Conservation (phyloP, 2,797 vertebrate species). For the Alosa sapidissima region DNA sequence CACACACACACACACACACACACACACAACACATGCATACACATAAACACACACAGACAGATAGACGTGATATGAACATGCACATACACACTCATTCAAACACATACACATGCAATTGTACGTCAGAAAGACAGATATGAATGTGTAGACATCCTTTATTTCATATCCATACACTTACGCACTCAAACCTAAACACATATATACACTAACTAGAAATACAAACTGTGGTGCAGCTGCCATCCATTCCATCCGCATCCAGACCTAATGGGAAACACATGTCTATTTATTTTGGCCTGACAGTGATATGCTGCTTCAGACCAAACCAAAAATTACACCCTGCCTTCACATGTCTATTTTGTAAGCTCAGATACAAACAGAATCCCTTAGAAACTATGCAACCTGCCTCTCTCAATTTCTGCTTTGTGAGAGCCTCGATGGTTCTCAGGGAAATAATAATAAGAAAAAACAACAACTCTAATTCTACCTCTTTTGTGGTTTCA, state of each 20-base stretch:
- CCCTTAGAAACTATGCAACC: neutral
- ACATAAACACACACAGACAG: too few relatives aligned
- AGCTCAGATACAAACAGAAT: slow-evolving; percentile 34
- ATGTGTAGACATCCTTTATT: neutral
- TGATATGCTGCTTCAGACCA: slow-evolving; percentile 30
- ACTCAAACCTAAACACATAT: neutral
- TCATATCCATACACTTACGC: neutral
- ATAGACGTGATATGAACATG: neutral
- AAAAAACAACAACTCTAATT: neutral
- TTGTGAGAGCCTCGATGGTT: neutral
- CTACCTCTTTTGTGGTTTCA: too few relatives aligned
- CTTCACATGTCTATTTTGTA: slow-evolving; percentile 48
- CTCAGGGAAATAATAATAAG: neutral
- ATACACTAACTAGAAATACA: slow-evolving; percentile 29
- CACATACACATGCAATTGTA: neutral
- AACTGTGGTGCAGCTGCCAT: slow-evolving; percentile 33
- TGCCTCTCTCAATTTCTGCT: slow-evolving; percentile 23
- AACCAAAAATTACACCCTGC: slow-evolving; percentile 26
- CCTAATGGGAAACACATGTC: slow-evolving; percentile 65
- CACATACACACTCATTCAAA: neutral
- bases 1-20: neutral
- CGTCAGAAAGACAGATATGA: too few relatives aligned
- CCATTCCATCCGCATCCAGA: slow-evolving; percentile 49
- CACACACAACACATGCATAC: neutral
- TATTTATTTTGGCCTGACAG: slow-evolving; percentile 57